Base-by-base conservation (phyloP, 2,888 invertebrate species). In the Apotomis capreana region DNA sequence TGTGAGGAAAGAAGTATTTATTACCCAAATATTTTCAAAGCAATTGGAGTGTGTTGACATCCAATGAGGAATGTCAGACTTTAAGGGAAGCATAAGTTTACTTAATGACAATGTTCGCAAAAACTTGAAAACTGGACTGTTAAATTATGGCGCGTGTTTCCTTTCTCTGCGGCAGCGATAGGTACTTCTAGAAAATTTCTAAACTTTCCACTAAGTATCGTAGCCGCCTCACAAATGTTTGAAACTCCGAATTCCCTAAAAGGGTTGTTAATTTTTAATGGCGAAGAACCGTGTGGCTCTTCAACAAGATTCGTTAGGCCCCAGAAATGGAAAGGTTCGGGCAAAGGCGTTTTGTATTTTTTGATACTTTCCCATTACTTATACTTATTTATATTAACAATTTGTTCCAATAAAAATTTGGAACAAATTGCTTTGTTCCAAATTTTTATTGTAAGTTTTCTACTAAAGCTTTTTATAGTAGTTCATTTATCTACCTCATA, bases 241-340 rank as follows among this genome's bases (percentile, higher is more conserved):
- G 59, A 62, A 71, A 61, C 60, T 67, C 67, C 40, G 61, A 54
- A 54, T 51, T 52, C 54, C 68, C 57, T 72, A 68, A 72, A 72
- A 72, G 72, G 72, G 68, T 62, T 68, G 62, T 72, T 63, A 72
- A 72, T 72, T 72, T 72, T 72, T 72, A 72, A 72, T 72, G 57
- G 58, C 62, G 68, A 58, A 59, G 68, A 63, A 68, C 63, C 37
- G 58, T 63, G 44, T 62, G 52, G 71, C 58, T 68, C 58, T 54
- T 52, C 15, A 68, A 68, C 60, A 63, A 62, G 58, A 54, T 71
- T 72, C 63, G 46, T 57, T 63, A 72, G 46, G 40, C 26, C n/a
- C 44, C 49, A 57, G 57, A 63, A 63, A 55, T 9, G 44, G 55
- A 69, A 69, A 62, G 49, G 62, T 36, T 63, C n/a, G 8, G 26